Base-by-base conservation (phyloP, 2,888 invertebrate species). In the Hetaerina titia region DNA sequence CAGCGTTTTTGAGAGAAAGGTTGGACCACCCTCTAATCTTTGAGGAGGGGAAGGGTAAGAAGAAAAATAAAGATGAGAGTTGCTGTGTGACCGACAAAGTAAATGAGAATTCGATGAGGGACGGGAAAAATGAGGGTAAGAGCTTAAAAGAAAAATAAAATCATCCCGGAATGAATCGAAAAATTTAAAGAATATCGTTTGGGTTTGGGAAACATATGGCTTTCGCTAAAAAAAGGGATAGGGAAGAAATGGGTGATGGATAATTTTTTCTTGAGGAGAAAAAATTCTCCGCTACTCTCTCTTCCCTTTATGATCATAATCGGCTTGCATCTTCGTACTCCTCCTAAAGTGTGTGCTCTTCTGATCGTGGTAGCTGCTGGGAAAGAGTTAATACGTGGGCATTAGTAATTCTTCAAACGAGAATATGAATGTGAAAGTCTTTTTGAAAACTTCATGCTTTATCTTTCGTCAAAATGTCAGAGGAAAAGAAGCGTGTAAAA, bases 1-100 rank as follows among this genome's bases (percentile, higher is more conserved):
- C 92, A 92, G 92, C 92, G 92, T 92, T 92, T 92, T 92, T 92
- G 92, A 92, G 92, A 92, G 74, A 92, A 92, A 64, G 92, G 90
- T 92, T 74, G 92, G 92, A 74, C 92, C 74, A 74, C 69, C 92
- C 69, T 92, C 45, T 92, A 92, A 92, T 92, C 92, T 92, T 92
- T 92, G 92, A 92, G 92, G 69, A 92, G 57, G 9, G 92, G n/a
- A 56, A 17, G 25, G 92, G 57, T 9, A 31, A 31, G 81, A 89
- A 57, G 92, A 92, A 74, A 92, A 92, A 92, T 92, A 92, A 64
- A 92, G 92, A 92, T 74, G 92, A 74, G 92, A 56, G 92, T 74
- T 69, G 64, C 92, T 92, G 92, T 45, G 69, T 60, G 69, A n/a
- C 92, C 56, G 74, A 74, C 92, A 74, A 92, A 92, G 92, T 92